Percentiles rank a stretch among this genome's conserved stretches.
These are phyloP conservation scores for Tetrao urogallus DNA, from an alignment of 2,113 vertebrate species.

Conservation along the genomic window DNA sequence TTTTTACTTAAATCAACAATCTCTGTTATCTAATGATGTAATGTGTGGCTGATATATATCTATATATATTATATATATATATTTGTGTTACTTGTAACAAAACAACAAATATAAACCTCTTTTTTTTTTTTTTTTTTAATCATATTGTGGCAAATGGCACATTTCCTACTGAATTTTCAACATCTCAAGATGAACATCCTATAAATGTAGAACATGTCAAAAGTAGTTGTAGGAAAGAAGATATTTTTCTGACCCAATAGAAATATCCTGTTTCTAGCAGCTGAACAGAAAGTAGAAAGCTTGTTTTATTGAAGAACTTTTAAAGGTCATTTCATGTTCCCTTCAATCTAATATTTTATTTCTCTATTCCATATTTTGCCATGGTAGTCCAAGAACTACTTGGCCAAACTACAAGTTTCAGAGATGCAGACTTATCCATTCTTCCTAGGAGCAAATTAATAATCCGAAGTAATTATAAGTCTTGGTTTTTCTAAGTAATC, in stretches of 20 bases:
- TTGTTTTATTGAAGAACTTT: neutral
- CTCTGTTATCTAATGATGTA: neutral
- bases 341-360: neutral
- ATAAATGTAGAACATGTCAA: neutral
- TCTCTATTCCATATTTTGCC: too few relatives aligned
- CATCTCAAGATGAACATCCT: neutral
- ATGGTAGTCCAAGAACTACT: neutral
- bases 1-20: neutral
- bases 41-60: neutral
- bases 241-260: neutral
- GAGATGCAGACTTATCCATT: neutral
- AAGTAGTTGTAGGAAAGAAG: neutral
- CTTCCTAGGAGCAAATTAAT: neutral
- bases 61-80: too few relatives aligned
- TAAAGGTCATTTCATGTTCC: neutral
- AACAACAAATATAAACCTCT: neutral
- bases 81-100: neutral
- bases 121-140: neutral
- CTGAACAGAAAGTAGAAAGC: neutral
- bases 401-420: neutral
- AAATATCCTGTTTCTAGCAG: neutral
- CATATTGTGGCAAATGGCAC: neutral
- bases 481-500: neutral
- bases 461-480: neutral
- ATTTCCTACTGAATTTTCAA: neutral